Base-by-base conservation (phyloP, 2,113 vertebrate species). In the Myotis yumanensis region DNA sequence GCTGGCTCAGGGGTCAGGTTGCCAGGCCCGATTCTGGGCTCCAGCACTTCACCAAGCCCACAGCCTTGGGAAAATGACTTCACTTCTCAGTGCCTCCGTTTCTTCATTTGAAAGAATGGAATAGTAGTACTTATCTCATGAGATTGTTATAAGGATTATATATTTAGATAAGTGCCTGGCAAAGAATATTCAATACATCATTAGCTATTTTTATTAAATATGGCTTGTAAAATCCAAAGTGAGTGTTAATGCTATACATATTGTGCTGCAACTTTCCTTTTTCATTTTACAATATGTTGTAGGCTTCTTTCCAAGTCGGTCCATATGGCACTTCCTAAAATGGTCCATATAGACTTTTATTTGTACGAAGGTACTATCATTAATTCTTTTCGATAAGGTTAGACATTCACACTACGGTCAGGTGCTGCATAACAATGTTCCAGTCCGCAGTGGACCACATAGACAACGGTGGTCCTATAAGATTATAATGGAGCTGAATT, bases 261-360 rank as follows among this genome's bases (percentile, higher is more conserved):
- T 37, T 73, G 90, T 85, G 59, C 14, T 4, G 5, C 12, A 57
- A 72, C 43, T 87, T 96, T 37, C 80, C 18, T 32, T 93, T 93
- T 77, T 91, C 85, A 52, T 90, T 82, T 91, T 84, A 28, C 84
- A 91, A 62, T 81, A 37, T 95, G 92, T 54, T 68, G 66, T 23
- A 6, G 59, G 54, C 66, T 92, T 92, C 64, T 72, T 94, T 95
- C 96, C 92, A 93, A 91, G 92, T 90, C 66, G 91, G 59, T 68
- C 18, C 95, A 82, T 90, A 68, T 57, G 93, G 93, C 20, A 8
- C 80, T 82, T 89, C 82, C 84, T 32, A 35, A 25, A 46, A 90
- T 43, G 28, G 62, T 69, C 7, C 71, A 75, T 22, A 66, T 48
- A 83, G 75, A 85, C 51, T 76, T 94, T 75, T 87, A 48, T 91